phyloP scores from a whole-genome alignment of 2,888 invertebrate species.

The Willowsia nigromaculata region DNA sequence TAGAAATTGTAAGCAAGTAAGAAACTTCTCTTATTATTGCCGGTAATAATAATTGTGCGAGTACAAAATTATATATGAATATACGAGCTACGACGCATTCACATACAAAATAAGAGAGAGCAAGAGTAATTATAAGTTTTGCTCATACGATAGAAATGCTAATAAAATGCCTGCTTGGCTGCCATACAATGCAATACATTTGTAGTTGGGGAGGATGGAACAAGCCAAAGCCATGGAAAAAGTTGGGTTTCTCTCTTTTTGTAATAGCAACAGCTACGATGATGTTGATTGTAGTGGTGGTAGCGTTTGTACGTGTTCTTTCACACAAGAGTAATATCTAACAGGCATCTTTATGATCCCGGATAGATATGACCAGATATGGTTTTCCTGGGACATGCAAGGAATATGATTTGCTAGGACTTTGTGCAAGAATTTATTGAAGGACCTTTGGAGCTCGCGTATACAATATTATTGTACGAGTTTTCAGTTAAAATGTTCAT shows the following conservation, averaged over 20 bases:
- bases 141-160: slow-evolving; percentile 35
- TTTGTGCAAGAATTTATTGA: slow-evolving; percentile 52
- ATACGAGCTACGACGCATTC: not conserved
- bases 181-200: not conserved
- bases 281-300: not conserved
- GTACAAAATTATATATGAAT: slow-evolving; percentile 7
- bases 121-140: slow-evolving; percentile 48
- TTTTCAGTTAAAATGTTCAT: not conserved
- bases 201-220: slow-evolving; percentile 9
- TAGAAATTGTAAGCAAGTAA: not conserved
- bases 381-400: slow-evolving; percentile 55
- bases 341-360: slow-evolving; percentile 55
- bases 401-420: slow-evolving; percentile 56
- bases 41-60: slow-evolving; percentile 45
- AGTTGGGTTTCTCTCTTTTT: slow-evolving; percentile 23
- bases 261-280: not conserved
- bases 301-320: slow-evolving; percentile 52
- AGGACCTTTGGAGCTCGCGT: slow-evolving; percentile 8
- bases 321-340: slow-evolving; percentile 41
- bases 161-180: slow-evolving; percentile 19
- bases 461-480: not conserved
- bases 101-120: not conserved
- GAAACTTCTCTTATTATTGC: slow-evolving; percentile 7
- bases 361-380: slow-evolving; percentile 61
- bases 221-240: slow-evolving; percentile 30